Evolutionary conservation across 2,888 invertebrate genomes (phyloP), one percentile per base, ranked within the genome.

Genomic region (Erebia palarica): DNA sequence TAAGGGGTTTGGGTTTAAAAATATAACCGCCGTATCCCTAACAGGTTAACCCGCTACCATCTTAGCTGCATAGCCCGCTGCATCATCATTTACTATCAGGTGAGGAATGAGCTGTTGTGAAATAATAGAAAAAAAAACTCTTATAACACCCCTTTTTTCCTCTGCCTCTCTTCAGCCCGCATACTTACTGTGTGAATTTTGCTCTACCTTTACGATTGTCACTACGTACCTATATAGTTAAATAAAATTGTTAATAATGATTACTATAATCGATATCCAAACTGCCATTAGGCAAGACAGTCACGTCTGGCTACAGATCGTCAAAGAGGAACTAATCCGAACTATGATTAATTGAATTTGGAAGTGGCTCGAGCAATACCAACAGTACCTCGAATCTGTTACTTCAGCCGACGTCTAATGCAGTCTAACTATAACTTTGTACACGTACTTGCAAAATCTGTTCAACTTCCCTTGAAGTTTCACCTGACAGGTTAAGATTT

Each of bases 301-400:
- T 86, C 88, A 88, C 87, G 90, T 90, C 86, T 85, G 81, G 80
- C 81, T 81, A 77, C 81, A 82, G 83, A 82, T 86, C 86, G 87
- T 88, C 90, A 89, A 89, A 90, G 90, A 86, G 79, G 86, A 90
- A 90, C 89, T 90, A 90, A 90, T 90, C 86, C 85, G 74, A 90
- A 91, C 89, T 90, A 90, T 90, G 89, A 91, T 90, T 91, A 91
- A 91, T 91, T 90, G 85, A 91, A 91, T 91, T 90, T 86, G 84
- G 77, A 81, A 88, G 85, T 87, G 83, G 85, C 80, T 85, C 84
- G 86, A 81, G 85, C 88, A 86, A 84, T 84, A 80, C 83, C 80
- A 78, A 82, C 79, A 76, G 70, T 73, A 76, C 78, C 76, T 80
- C 78, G 81, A 90, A 89, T 90, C 90, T 86, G 89, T 90, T 89